Conservation (phyloP, 1,140 invertebrate genomes). For the Drosophila lacteicornis region DNA sequence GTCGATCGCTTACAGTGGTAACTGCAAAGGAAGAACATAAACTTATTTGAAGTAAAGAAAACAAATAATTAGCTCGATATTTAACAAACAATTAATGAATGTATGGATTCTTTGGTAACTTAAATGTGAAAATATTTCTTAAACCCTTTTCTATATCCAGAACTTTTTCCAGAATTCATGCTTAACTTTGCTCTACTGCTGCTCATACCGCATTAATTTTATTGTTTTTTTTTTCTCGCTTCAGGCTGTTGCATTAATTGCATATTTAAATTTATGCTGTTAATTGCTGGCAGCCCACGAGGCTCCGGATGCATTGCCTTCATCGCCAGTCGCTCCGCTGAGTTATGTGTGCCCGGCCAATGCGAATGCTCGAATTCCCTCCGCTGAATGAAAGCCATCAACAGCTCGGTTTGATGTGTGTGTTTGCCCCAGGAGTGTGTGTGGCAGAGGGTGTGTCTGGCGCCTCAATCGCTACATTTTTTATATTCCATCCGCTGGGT, state of each 20-base stretch:
- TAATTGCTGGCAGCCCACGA: slow-evolving; percentile 65
- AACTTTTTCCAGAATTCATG: background rate
- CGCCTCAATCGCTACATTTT: slow-evolving; percentile 36
- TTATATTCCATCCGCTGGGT: slow-evolving; percentile 17
- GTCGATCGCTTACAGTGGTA: slow-evolving; percentile 7
- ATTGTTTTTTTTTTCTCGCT: slow-evolving; percentile 45
- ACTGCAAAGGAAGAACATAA: too few relatives aligned
- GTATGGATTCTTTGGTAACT: too few relatives aligned
- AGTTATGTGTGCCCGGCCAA: slow-evolving; percentile 40
- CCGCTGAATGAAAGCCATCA: slow-evolving; percentile 45
- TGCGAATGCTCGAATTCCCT: slow-evolving; percentile 28
- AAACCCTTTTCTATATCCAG: too few relatives aligned
- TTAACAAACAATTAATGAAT: too few relatives aligned
- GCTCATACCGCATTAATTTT: slow-evolving; percentile 1
- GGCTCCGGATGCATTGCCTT: slow-evolving; percentile 46
- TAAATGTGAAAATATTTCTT: too few relatives aligned
- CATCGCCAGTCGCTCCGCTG: slow-evolving; percentile 41
- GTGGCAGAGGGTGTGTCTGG: slow-evolving; percentile 33
- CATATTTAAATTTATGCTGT: slow-evolving; percentile 83
- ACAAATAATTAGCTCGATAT: too few relatives aligned
- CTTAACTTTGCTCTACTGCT: slow-evolving; percentile 1
- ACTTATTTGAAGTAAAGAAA: too few relatives aligned
- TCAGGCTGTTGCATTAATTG: slow-evolving; percentile 80
- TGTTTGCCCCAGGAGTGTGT: slow-evolving; percentile 1
- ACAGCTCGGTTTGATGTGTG: slow-evolving; percentile 30